Percentiles rank a stretch among this genome's conserved stretches.
phyloP scores from a whole-genome alignment of 2,113 vertebrate genomes.

The Connochaetes taurinus region DNA sequence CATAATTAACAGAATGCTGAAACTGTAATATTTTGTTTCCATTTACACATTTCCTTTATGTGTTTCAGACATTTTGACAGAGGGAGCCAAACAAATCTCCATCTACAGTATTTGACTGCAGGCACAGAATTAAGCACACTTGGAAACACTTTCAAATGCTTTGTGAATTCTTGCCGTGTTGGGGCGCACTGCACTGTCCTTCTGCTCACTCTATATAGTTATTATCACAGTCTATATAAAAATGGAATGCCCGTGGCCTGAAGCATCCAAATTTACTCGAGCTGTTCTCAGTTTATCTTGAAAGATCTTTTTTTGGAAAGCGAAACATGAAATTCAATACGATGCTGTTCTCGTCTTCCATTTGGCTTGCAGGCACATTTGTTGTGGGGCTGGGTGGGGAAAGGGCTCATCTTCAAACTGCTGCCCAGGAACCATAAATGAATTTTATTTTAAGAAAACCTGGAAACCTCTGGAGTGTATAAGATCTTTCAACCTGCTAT shows the following conservation, averaged over 20 bases:
- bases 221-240: constrained; percentile 27
- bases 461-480: constrained; percentile 65
- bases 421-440: constrained; percentile 34
- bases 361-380: constrained; percentile 59
- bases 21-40: constrained; percentile 44
- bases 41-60: constrained; percentile 45
- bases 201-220: constrained; percentile 9
- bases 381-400: background rate
- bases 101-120: constrained; percentile 63
- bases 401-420: constrained; percentile 34
- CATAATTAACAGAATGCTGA: constrained; percentile 59
- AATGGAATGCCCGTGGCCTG: constrained; percentile 38
- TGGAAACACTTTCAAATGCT: constrained; percentile 68
- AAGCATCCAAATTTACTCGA: constrained; percentile 28
- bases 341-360: constrained; percentile 45
- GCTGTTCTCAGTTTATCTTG: constrained; percentile 49
- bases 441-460: constrained; percentile 71
- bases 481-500: constrained; percentile 58
- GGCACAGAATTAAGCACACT: constrained; percentile 58
- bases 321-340: constrained; percentile 31
- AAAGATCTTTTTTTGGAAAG: background rate
- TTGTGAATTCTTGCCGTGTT: constrained; percentile 45
- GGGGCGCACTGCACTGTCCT: background rate
- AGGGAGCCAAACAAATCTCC: constrained; percentile 63
- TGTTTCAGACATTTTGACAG: constrained; percentile 66